These are phyloP conservation scores for Trichacis sp. DNA, from an alignment of 2,888 invertebrate genomes.

Conservation along the genomic window DNA sequence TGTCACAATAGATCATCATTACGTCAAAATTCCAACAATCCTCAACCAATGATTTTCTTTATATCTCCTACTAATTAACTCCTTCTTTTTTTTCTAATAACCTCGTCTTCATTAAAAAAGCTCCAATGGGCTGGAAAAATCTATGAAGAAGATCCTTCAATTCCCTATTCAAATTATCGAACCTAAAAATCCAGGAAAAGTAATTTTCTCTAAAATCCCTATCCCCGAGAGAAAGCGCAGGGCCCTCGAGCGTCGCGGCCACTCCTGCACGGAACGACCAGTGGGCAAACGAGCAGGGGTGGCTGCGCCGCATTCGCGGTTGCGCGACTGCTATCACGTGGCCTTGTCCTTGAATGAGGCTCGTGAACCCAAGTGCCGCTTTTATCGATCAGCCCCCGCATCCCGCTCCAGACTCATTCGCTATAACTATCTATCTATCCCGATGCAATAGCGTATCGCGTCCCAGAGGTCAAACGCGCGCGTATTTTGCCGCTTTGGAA, in stretches of 20 bases:
- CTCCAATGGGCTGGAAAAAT: too few species aligned
- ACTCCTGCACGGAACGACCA: constrained; percentile 46
- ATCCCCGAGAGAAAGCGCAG: constrained; percentile 12
- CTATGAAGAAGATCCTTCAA: too few species aligned
- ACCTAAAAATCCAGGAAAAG: too few species aligned
- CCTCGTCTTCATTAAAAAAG: too few species aligned
- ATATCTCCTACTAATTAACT: too few species aligned
- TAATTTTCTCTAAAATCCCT: too few species aligned
- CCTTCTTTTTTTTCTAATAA: too few species aligned
- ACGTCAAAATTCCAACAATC: too few species aligned
- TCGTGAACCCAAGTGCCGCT: constrained; percentile 67
- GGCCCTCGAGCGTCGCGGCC: constrained; percentile 8
- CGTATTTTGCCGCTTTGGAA: constrained; percentile 31
- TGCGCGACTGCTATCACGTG: constrained; percentile 70
- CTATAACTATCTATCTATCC: constrained; percentile 59
- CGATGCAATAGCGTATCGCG: constrained; percentile 60
- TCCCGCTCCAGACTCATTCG: constrained; percentile 64
- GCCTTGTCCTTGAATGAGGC: constrained; percentile 74
- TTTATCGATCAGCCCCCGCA: constrained; percentile 70
- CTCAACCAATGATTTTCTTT: too few species aligned
- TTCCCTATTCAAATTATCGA: too few species aligned
- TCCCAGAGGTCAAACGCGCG: constrained; percentile 33
- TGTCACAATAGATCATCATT: too few species aligned
- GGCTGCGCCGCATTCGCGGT: constrained; percentile 62
- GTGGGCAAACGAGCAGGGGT: constrained; percentile 56